Evolutionary conservation across 2,113 vertebrate species (phyloP), one percentile per base, ranked within the genome.

Genomic region (Dipodomys ordii): DNA sequence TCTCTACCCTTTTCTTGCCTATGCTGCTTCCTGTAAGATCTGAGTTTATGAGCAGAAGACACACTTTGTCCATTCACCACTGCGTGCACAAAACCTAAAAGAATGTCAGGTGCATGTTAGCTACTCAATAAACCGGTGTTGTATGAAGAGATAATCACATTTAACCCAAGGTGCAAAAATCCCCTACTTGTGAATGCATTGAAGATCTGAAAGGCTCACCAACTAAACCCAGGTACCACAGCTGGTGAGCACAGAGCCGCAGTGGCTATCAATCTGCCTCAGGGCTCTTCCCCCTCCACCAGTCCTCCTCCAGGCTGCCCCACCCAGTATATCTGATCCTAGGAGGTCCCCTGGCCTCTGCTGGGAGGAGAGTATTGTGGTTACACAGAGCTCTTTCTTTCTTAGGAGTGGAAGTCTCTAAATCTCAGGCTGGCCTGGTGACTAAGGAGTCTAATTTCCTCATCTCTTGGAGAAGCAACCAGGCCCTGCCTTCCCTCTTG

Each of bases 401-500:
- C 44, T 65, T 1, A 19, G 1, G 22, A 22, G 6, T 18, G 73
- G 86, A 78, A 49, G 2, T 53, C 32, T 68, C 72, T 68, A 71
- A 49, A 69, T 79, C 87, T 82, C 78, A 35, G 28, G 16, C 18
- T 76, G 87, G n/a, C 82, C 5, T 27, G 86, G 67, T 95, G 94
- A 96, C 92, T 83, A 85, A 95, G 65, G 82, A 57, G 39, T 84
- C 85, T 49, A 15, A 68, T 88, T 91, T 93, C 94, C 77, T 85
- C 64, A 64, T 68, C 27, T 0, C 30, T 57, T 20, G 46, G 65
- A 83, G 88, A 93, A 91, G 87, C 73, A 25, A 62, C 46, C 0
- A 1, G 7, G 64, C 78, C 77, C 71, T n/a, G 6, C 71, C 53
- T 35, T 77, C 46, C 23, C 68, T 16, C 35, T 22, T 32, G 18